Percentiles rank a stretch among this genome's conserved stretches.
Evolutionary conservation across 53 echinoderm and acorn worm genomes (phyloP).

Genomic region (Crossaster papposus): DNA sequence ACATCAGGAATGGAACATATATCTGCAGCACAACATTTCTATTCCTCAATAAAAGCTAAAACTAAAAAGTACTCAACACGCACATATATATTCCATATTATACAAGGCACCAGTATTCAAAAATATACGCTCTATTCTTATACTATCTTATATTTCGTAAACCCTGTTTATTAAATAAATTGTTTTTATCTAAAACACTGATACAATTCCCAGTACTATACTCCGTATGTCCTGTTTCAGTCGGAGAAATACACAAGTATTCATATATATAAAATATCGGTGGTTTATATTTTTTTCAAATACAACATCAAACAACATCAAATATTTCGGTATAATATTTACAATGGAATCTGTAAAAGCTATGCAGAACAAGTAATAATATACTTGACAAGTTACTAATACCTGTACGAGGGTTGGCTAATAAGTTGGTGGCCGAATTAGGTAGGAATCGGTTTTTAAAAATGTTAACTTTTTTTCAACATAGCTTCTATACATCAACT

Average conservation of each 20-base stretch:
- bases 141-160: background rate
- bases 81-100: background rate
- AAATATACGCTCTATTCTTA: slow-evolving; percentile 28
- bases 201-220: background rate
- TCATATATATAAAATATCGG: slow-evolving; percentile 46
- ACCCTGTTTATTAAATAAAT: slow-evolving; percentile 1
- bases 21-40: background rate
- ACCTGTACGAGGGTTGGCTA: no score
- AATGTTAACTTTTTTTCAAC: no score
- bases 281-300: slow-evolving; percentile 11
- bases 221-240: background rate
- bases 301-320: background rate
- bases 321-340: slow-evolving; percentile 1
- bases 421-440: no score
- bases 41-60: background rate
- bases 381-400: background rate
- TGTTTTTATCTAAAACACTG: background rate
- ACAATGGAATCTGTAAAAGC: slow-evolving; percentile 20
- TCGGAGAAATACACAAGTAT: background rate
- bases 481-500: no score
- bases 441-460: no score
- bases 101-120: slow-evolving; percentile 29
- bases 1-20: background rate
- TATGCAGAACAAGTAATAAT: slow-evolving; percentile 7
- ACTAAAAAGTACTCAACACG: background rate